These are phyloP conservation scores for Drosophila lacertosa DNA, from an alignment of 1,140 invertebrate genomes.

Conservation along the genomic window DNA sequence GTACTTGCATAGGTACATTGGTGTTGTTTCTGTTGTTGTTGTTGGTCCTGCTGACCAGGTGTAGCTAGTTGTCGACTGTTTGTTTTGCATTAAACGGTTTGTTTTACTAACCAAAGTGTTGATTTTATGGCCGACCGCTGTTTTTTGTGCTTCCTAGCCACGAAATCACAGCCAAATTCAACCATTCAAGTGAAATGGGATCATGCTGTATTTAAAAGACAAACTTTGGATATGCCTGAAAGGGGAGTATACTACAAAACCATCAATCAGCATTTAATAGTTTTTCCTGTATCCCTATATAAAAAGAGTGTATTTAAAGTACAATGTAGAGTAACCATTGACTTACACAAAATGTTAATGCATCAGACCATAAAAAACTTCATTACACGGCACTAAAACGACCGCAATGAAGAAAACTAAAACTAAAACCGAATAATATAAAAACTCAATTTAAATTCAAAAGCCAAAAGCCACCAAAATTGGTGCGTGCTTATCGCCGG, in stretches of 20 bases:
- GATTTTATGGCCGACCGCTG: slow-evolving; percentile 70
- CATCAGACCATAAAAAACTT: slow-evolving; percentile 56
- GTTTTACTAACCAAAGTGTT: slow-evolving; percentile 83
- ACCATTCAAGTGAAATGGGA: slow-evolving; percentile 19
- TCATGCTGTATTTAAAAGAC: slow-evolving; percentile 12
- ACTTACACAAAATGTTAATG: slow-evolving; percentile 39
- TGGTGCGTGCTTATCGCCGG: slow-evolving; percentile 75
- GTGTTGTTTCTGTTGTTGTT: slow-evolving; percentile 30
- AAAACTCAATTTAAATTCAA: slow-evolving; percentile 75
- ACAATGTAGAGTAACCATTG: slow-evolving; percentile 26
- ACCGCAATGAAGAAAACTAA: slow-evolving; percentile 39
- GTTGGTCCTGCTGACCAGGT: slow-evolving; percentile 39
- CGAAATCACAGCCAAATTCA: slow-evolving; percentile 16
- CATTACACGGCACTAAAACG: slow-evolving; percentile 65
- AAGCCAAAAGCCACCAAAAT: slow-evolving; percentile 29
- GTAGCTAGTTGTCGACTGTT: slow-evolving; percentile 65
- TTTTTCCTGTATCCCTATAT: background rate
- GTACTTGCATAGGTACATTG: slow-evolving; percentile 11
- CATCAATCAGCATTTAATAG: background rate
- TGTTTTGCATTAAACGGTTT: slow-evolving; percentile 75
- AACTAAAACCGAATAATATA: slow-evolving; percentile 60
- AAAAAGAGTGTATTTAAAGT: background rate
- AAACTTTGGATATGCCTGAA: background rate
- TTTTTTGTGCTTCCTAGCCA: slow-evolving; percentile 12
- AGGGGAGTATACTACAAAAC: background rate